Evolutionary conservation across 2,113 vertebrate species (phyloP).

Genomic region (Ahaetulla prasina): DNA sequence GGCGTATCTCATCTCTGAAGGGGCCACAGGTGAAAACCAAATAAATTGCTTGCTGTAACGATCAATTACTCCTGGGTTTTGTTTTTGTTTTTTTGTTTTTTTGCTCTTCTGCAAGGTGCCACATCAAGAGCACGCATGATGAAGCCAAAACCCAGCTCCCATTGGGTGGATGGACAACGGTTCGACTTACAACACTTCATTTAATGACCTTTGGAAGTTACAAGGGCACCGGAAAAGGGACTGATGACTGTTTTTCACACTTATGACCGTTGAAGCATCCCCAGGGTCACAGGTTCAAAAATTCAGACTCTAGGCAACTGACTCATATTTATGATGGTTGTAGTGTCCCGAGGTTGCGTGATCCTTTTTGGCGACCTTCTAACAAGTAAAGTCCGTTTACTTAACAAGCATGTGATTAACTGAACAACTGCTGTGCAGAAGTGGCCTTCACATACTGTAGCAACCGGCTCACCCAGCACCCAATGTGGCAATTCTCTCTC

Average conservation of each 20-base stretch:
- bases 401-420: not conserved
- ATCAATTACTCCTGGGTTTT: not conserved
- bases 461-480: too few relatives aligned
- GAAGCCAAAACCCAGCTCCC: not conserved
- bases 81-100: too few relatives aligned
- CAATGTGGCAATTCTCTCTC: too few relatives aligned
- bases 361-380: not conserved
- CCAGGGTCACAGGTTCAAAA: too few relatives aligned
- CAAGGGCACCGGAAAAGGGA: too few relatives aligned
- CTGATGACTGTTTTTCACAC: too few relatives aligned
- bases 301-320: too few relatives aligned
- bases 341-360: accelerated
- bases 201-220: not conserved
- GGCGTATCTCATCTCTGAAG: not conserved
- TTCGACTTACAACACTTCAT: not conserved
- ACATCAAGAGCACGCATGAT: not conserved
- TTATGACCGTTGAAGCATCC: too few relatives aligned
- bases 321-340: too few relatives aligned
- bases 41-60: not conserved
- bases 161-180: not conserved
- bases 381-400: not conserved
- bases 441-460: too few relatives aligned
- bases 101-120: not conserved
- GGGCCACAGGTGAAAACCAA: not conserved
- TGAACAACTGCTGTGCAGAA: not conserved